A percentile compares a stretch with the other conserved stretches of the same genome.
Conservation (phyloP, 2,888 invertebrate species). For the Diploptera punctata region DNA sequence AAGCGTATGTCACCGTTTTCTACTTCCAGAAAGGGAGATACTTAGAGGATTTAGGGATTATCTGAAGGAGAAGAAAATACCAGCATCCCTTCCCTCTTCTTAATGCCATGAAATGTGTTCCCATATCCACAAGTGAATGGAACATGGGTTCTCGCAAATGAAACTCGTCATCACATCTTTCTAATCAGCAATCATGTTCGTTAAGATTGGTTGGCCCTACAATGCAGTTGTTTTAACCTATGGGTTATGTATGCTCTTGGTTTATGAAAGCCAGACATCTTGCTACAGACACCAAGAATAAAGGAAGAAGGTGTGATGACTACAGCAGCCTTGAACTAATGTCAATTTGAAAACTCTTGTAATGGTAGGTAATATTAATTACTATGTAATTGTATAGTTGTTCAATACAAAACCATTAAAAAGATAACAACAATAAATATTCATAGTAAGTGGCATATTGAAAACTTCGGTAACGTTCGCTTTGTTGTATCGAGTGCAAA, state of each 20-base stretch:
- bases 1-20: not conserved
- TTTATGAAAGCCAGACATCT: too few relatives aligned
- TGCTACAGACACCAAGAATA: too few relatives aligned
- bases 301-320: not conserved
- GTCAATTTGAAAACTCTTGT: not conserved
- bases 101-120: too few relatives aligned
- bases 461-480: too few relatives aligned
- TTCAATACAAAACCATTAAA: not conserved
- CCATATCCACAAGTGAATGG: slow-evolving; percentile 10
- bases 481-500: too few relatives aligned
- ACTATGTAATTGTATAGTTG: too few relatives aligned
- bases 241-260: not conserved
- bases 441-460: too few relatives aligned
- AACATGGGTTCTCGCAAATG: not conserved
- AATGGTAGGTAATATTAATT: too few relatives aligned
- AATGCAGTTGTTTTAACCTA: not conserved
- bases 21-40: not conserved
- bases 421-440: too few relatives aligned
- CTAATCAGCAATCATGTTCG: not conserved
- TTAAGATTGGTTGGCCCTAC: not conserved
- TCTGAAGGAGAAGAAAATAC: not conserved
- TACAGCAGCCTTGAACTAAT: not conserved
- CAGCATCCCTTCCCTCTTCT: not conserved
- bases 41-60: not conserved
- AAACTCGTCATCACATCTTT: slow-evolving; percentile 1